Base-by-base conservation (phyloP, 2,113 vertebrate species). In the Siniperca chuatsi region DNA sequence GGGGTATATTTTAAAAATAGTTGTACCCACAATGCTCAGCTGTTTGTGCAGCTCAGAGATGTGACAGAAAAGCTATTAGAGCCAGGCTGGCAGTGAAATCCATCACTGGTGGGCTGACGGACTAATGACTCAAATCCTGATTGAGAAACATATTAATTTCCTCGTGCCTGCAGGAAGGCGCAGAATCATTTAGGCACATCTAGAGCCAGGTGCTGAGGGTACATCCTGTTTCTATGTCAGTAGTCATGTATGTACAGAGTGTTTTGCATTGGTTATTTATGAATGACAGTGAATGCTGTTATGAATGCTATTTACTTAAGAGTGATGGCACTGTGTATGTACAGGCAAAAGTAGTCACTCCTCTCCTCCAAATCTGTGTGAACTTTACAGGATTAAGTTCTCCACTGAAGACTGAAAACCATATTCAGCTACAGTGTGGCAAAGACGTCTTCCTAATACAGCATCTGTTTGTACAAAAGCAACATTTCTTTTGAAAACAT, bases 91-190 rank as follows among this genome's bases (percentile, higher is more conserved):
- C 82, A 80, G 42, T n/a, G 7, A 78, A 87, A 92, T 92, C 89
- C 75, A 87, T 91, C 83, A 90, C n/a, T 46, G 67, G 64, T 86
- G 86, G 61, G 81, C 78, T 77, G 73, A 77, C 73, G 65, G 61
- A 78, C 58, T 85, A 78, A 92, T 90, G 81, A 87, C 82, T 79
- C 79, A 89, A 83, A 75, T 79, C 54, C 42, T 84, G n/a, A 77
- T 57, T 79, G 75, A 78, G 70, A 90, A 86, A 79, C 52, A 4
- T 80, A 57, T 86, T 89, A 0, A 89, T 84, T 92, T 90, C 75
- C 64, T 82, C 21, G 7, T 21, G 29, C 77, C 54, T 21, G 37
- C 54, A 82, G 75, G 60, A 72, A 70, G 64, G 58, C 2, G 42
- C 33, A 65, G n/a, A 52, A 58, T 84, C 44, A 62, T 71, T 79